A percentile compares a stretch with the other conserved stretches of the same genome.
These are phyloP conservation scores for Takifugu rubripes DNA, from an alignment of 2,797 vertebrate species.

Conservation along the genomic window DNA sequence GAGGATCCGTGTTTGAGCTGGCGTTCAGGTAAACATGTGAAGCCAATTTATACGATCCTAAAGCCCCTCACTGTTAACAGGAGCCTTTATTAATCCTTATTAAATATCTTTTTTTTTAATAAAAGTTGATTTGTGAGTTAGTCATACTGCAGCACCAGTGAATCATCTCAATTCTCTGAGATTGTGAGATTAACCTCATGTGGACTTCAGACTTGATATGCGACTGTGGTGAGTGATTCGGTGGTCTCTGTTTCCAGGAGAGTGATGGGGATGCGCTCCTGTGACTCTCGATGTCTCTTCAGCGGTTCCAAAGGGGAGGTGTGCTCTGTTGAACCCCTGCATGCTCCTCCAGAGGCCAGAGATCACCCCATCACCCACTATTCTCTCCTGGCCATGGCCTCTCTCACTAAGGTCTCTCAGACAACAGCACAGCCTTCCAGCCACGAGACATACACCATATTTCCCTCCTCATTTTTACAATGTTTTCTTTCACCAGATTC, in stretches of 20 bases:
- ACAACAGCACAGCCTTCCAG: background rate
- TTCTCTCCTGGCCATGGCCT: conserved; percentile 93
- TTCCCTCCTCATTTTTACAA: background rate
- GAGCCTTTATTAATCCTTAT: no score
- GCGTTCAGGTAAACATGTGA: conserved; percentile 83
- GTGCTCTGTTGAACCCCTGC: conserved; percentile 91
- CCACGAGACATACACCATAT: no score
- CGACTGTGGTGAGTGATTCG: no score
- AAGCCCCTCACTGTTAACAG: no score
- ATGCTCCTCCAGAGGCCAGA: conserved; percentile 84
- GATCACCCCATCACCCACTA: conserved; percentile 95
- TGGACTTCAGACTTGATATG: no score
- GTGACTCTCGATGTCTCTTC: conserved; percentile 94
- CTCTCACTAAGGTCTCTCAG: conserved; percentile 86
- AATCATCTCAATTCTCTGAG: no score
- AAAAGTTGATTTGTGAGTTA: no score
- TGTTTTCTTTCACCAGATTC: conserved; percentile 73
- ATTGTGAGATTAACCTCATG: no score
- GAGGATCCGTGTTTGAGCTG: conserved; percentile 95
- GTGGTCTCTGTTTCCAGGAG: conserved; percentile 71
- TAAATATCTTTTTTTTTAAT: no score
- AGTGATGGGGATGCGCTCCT: conserved; percentile 95
- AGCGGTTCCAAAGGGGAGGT: conserved; percentile 98
- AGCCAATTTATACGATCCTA: no score
- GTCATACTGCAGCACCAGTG: no score